Conservation (phyloP, 1,140 invertebrate genomes). For the Pararge aegeria region DNA sequence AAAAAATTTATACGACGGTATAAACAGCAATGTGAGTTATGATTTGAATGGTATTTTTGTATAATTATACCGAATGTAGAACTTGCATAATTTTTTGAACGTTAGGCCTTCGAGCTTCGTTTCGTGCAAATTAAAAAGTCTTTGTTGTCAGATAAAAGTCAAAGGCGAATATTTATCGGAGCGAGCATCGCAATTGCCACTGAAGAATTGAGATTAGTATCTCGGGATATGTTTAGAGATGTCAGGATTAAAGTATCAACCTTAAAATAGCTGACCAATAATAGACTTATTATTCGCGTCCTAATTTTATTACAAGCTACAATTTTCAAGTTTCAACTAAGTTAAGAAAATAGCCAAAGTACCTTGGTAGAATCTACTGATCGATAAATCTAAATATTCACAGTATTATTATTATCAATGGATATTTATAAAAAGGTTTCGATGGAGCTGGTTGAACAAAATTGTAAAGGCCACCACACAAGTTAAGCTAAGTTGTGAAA, state of each 20-base stretch:
- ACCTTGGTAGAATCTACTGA: too few relatives aligned
- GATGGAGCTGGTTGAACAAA: too few relatives aligned
- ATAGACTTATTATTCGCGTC: neutral
- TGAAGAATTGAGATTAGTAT: constrained; percentile 9
- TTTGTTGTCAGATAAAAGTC: constrained; percentile 19
- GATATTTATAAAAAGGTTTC: too few relatives aligned
- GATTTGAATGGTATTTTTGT: neutral
- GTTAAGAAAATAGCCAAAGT: too few relatives aligned
- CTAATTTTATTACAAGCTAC: constrained; percentile 7
- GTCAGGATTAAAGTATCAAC: constrained; percentile 8
- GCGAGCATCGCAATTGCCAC: constrained; percentile 16
- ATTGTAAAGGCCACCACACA: too few relatives aligned
- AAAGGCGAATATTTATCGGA: constrained; percentile 17
- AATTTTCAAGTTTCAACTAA: too few relatives aligned
- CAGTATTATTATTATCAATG: too few relatives aligned
- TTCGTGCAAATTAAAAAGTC: constrained; percentile 17
- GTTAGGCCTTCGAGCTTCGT: constrained; percentile 9
- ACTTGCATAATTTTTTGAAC: constrained; percentile 9
- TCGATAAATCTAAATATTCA: too few relatives aligned
- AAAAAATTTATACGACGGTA: too few relatives aligned
- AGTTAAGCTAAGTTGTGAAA: too few relatives aligned
- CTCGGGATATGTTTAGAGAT: constrained; percentile 15
- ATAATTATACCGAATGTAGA: neutral
- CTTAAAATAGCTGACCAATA: neutral
- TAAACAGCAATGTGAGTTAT: too few relatives aligned